Evolutionary conservation across 1,140 invertebrate species (phyloP).

Genomic region (Colletes gigas): DNA sequence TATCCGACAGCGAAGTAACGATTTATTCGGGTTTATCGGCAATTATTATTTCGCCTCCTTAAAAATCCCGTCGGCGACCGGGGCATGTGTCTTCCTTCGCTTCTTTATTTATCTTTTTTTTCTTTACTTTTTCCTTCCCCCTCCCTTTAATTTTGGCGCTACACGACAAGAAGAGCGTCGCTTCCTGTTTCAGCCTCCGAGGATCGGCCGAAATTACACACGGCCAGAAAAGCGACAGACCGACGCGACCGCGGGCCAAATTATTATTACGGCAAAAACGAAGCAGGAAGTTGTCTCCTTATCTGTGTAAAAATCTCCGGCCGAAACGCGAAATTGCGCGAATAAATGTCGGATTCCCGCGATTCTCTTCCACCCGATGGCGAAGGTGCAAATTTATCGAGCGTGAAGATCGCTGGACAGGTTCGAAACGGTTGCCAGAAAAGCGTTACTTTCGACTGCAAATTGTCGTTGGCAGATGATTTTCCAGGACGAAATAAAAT

Average conservation of each 20-base stretch:
- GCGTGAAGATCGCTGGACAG: conserved; percentile 9
- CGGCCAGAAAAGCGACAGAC: conserved; percentile 33
- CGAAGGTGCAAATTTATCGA: conserved; percentile 33
- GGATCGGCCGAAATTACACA: conserved; percentile 42
- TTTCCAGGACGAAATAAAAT: too few species aligned
- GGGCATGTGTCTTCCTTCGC: neutral
- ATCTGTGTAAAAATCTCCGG: conserved; percentile 64
- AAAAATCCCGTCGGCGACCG: neutral
- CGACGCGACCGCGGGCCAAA: conserved; percentile 60
- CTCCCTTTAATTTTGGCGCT: conserved; percentile 45
- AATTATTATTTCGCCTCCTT: conserved; percentile 39
- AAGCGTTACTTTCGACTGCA: neutral
- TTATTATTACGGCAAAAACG: conserved; percentile 76
- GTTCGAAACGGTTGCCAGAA: neutral
- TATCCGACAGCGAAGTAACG: conserved; percentile 25
- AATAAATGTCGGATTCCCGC: conserved; percentile 39
- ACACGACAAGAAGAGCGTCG: conserved; percentile 32
- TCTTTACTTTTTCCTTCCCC: neutral
- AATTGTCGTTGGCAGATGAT: too few species aligned
- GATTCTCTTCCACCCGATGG: too few species aligned
- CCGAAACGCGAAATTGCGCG: conserved; percentile 56
- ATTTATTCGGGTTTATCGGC: conserved; percentile 40
- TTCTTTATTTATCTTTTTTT: too few species aligned
- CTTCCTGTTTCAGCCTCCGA: conserved; percentile 40
- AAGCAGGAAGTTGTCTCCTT: conserved; percentile 54